phyloP scores from a whole-genome alignment of 2,113 vertebrate genomes.

The Cinclus mexicanus region DNA sequence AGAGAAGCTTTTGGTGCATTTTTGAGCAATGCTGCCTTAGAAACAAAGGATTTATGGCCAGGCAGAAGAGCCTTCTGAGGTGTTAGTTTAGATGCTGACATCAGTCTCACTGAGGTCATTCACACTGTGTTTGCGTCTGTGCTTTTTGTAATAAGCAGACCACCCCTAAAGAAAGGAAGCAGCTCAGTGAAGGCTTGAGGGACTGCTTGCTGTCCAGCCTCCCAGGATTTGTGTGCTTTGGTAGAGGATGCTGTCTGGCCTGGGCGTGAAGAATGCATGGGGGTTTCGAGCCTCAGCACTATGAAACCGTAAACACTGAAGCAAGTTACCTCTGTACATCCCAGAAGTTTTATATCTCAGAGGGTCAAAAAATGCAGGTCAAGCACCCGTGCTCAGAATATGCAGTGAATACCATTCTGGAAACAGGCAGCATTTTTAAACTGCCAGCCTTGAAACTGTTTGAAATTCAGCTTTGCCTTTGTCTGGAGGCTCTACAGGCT shows the following conservation, averaged over 20 bases:
- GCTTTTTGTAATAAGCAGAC: not conserved
- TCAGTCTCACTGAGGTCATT: not conserved
- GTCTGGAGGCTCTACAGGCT: not conserved
- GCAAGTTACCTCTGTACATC: not conserved
- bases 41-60: not conserved
- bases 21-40: not conserved
- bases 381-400: not conserved
- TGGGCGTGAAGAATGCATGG: rapidly evolving
- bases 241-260: not conserved
- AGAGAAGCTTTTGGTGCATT: not conserved
- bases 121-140: not conserved
- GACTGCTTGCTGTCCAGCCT: not conserved
- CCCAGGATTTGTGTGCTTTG: not conserved
- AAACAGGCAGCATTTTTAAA: not conserved
- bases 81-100: not conserved
- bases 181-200: not conserved
- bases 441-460: not conserved
- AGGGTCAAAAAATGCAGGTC: not conserved
- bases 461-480: slow-evolving; percentile 22
- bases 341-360: not conserved
- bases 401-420: not conserved
- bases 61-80: not conserved
- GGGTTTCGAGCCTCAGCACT: not conserved
- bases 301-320: not conserved
- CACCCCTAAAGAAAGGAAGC: not conserved